These are phyloP conservation scores for Coelopa pilipes DNA, from an alignment of 2,888 invertebrate genomes.

Conservation along the genomic window DNA sequence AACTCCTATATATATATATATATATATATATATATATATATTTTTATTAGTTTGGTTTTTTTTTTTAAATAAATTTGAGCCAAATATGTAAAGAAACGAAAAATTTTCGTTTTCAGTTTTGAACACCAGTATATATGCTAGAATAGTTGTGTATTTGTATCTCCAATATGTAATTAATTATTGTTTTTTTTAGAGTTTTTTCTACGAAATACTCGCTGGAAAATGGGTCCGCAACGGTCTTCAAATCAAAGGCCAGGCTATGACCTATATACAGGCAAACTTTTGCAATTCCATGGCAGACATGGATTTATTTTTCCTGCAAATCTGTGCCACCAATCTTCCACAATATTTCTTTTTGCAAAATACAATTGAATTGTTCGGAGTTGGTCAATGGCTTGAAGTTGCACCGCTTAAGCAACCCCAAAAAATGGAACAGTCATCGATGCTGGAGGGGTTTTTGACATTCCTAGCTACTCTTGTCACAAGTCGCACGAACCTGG, in stretches of 20 bases:
- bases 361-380: conserved; percentile 91
- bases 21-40: too few species aligned
- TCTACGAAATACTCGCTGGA: conserved; percentile 93
- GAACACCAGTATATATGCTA: background rate
- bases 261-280: conserved; percentile 98
- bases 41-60: too few species aligned
- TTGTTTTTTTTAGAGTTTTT: conserved; percentile 79
- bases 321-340: conserved; percentile 90
- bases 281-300: conserved; percentile 99
- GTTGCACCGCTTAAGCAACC: conserved; percentile 76
- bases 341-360: conserved; percentile 87
- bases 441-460: conserved; percentile 93
- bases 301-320: conserved; percentile 94
- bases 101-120: too few species aligned
- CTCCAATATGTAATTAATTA: conserved; percentile 24
- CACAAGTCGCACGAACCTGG: conserved; percentile 84
- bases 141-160: background rate
- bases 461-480: conserved; percentile 91
- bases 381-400: conserved; percentile 87
- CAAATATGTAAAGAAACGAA: background rate
- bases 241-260: conserved; percentile 98
- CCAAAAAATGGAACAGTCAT: conserved; percentile 84
- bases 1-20: too few species aligned
- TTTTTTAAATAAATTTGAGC: too few species aligned
- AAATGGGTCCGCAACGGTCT: conserved; percentile 97